phyloP scores from a whole-genome alignment of 2,797 vertebrate genomes.

The Rhinichthys osculus region DNA sequence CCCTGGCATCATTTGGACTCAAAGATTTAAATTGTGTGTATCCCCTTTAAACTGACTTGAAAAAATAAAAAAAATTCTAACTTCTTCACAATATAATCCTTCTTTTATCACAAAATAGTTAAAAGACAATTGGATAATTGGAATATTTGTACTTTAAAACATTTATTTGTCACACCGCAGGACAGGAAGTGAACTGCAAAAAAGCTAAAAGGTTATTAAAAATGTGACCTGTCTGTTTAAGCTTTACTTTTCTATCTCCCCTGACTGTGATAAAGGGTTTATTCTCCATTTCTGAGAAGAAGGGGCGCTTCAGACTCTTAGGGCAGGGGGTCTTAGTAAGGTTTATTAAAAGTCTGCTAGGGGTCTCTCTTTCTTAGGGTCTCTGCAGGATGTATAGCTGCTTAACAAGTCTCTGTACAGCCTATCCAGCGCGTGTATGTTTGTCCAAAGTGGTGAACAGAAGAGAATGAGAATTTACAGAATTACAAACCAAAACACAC shows the following conservation, averaged over 20 bases:
- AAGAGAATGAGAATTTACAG: background rate
- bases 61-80: background rate
- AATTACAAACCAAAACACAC: background rate
- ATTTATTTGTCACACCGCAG: background rate
- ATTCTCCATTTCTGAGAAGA: constrained; percentile 2
- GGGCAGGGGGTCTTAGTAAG: constrained; percentile 3
- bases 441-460: background rate
- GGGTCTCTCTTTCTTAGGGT: background rate
- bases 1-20: background rate
- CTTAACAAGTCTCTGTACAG: background rate
- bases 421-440: background rate
- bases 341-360: constrained; percentile 40
- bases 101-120: background rate
- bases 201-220: background rate
- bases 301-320: background rate
- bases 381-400: constrained; percentile 17
- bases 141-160: background rate
- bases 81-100: background rate
- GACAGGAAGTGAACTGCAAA: background rate
- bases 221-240: background rate
- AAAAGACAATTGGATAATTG: background rate
- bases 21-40: background rate
- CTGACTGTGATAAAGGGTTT: constrained; percentile 10
- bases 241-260: background rate
- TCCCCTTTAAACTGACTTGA: background rate